Evolutionary conservation across 2,888 invertebrate species (phyloP).

Genomic region (Saturnia japonica): DNA sequence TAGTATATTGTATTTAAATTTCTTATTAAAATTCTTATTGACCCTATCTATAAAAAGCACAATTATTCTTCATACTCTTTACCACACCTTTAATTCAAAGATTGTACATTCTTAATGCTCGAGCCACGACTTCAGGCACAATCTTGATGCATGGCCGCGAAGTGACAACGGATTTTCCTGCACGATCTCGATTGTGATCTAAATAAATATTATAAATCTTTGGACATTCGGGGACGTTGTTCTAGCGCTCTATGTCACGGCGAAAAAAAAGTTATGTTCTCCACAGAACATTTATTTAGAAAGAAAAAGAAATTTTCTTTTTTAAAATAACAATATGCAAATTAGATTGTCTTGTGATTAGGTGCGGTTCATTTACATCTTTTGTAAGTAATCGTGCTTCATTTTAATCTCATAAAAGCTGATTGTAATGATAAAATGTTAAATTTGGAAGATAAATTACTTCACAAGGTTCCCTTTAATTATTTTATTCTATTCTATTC

Average conservation of each 20-base stretch:
- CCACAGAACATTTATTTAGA: not conserved
- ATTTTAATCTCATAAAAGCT: not conserved
- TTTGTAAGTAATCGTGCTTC: not conserved
- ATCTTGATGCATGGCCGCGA: conserved; percentile 53
- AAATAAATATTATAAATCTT: conserved; percentile 46
- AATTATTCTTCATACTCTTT: conserved; percentile 5
- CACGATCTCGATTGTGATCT: conserved; percentile 57
- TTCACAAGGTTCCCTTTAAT: not conserved
- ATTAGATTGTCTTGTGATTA: not conserved
- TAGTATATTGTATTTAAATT: conserved; percentile 14
- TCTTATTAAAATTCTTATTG: not conserved
- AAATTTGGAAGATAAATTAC: not conserved
- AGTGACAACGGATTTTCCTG: conserved; percentile 55
- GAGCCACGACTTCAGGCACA: conserved; percentile 59
- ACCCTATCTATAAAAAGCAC: conserved; percentile 8
- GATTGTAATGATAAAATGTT: not conserved
- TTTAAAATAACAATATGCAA: not conserved
- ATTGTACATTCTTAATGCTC: conserved; percentile 48
- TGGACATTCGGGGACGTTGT: conserved; percentile 23
- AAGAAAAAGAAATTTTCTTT: not conserved
- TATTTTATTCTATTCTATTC: not conserved
- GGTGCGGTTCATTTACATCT: not conserved
- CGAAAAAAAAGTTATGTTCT: conserved; percentile 6
- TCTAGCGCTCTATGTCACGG: conserved; percentile 31
- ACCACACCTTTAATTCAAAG: conserved; percentile 21